These are phyloP conservation scores for Lycocorax pyrrhopterus DNA, from an alignment of 2,113 vertebrate species.

Conservation along the genomic window DNA sequence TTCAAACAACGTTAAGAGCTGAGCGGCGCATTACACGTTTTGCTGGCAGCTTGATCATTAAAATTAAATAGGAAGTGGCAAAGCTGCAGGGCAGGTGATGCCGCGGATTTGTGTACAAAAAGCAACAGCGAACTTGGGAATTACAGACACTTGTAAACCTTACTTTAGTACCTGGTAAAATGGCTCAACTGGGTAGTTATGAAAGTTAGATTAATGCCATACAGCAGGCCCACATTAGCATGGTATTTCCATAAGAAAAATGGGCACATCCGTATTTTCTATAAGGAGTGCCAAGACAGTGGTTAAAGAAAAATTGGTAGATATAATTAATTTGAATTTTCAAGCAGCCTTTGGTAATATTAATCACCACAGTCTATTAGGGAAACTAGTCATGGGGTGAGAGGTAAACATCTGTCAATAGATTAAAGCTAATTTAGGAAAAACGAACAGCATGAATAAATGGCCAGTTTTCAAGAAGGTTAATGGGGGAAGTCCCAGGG, in stretches of 20 bases:
- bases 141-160: constrained; percentile 45
- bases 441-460: constrained; percentile 59
- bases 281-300: not conserved
- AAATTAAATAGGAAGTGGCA: constrained; percentile 47
- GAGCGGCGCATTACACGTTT: not conserved
- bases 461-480: constrained; percentile 51
- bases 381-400: constrained; percentile 55
- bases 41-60: constrained; percentile 31
- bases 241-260: not conserved
- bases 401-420: constrained; percentile 66
- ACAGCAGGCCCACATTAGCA: not conserved
- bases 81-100: constrained; percentile 35
- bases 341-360: constrained; percentile 48
- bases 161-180: constrained; percentile 41
- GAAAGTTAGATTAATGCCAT: not conserved
- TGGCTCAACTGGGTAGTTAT: not conserved
- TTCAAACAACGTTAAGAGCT: not conserved
- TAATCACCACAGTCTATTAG: constrained; percentile 53
- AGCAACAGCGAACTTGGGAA: not conserved
- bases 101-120: not conserved
- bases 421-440: constrained; percentile 65
- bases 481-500: constrained; percentile 58
- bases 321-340: constrained; percentile 54
- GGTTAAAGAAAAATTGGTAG: not conserved
- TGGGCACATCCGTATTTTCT: not conserved